phyloP scores from a whole-genome alignment of 2,888 invertebrate genomes.

The Gortyna flavago region DNA sequence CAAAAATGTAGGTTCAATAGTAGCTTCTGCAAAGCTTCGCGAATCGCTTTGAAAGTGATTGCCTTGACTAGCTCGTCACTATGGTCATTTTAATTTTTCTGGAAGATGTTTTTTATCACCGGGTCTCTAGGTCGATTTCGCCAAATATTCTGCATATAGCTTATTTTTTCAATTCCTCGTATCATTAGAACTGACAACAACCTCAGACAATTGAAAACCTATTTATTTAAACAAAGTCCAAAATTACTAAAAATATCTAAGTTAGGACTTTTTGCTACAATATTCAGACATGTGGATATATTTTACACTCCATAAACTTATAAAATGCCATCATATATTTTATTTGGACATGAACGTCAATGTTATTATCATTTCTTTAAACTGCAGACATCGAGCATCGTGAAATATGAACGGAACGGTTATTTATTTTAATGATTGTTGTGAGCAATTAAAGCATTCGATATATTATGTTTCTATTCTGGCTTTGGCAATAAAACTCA shows the following conservation, averaged over 20 bases:
- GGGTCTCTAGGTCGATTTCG: not conserved
- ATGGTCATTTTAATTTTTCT: not conserved
- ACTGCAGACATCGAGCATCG: not conserved
- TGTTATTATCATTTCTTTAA: slow-evolving; percentile 35
- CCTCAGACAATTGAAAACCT: not conserved
- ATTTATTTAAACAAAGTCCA: not conserved
- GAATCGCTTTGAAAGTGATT: not conserved
- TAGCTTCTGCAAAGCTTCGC: not conserved
- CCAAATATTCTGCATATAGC: not conserved
- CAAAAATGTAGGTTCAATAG: not conserved
- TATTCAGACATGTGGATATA: not conserved
- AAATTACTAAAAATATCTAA: not conserved
- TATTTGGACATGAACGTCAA: slow-evolving; percentile 32
- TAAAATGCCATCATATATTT: slow-evolving; percentile 15
- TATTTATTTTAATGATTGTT: slow-evolving; percentile 20
- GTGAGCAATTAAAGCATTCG: not conserved
- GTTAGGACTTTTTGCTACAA: not conserved
- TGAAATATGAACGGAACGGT: slow-evolving; percentile 38
- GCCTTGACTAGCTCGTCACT: not conserved
- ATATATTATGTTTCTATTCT: slow-evolving; percentile 14
- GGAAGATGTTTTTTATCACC: too few species aligned
- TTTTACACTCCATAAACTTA: slow-evolving; percentile 30
- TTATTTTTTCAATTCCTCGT: not conserved
- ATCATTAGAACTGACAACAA: too few species aligned
- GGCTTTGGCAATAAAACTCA: slow-evolving; percentile 8